Evolutionary conservation across 2,113 vertebrate genomes (phyloP).

Genomic region (Pseudois nayaur): DNA sequence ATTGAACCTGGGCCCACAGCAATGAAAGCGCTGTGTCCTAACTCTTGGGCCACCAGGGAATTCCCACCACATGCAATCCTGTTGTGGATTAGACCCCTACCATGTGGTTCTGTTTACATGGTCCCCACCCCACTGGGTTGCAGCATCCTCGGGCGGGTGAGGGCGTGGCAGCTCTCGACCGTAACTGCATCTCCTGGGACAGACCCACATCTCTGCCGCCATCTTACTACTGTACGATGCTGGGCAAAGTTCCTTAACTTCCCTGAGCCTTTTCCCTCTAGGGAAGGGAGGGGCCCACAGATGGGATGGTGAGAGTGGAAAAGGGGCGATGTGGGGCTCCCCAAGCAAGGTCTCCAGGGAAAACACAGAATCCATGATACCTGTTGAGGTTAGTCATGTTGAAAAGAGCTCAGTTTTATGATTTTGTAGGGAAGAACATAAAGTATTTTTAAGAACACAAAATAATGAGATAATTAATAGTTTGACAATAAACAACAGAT

Average conservation of each 20-base stretch:
- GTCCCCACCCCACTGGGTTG: no score
- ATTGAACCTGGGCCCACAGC: background rate
- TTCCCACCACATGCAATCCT: background rate
- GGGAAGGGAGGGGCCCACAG: background rate
- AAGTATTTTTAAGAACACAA: background rate
- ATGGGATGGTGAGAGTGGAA: background rate
- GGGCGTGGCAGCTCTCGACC: background rate
- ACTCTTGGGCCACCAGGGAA: background rate
- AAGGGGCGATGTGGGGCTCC: background rate
- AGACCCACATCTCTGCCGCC: background rate
- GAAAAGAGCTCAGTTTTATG: background rate
- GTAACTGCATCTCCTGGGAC: background rate
- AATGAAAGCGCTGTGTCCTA: background rate
- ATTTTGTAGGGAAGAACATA: background rate
- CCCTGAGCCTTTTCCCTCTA: background rate
- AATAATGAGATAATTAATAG: background rate
- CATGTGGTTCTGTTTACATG: fast-evolving
- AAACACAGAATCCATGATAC: background rate
- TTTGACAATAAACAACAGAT: background rate
- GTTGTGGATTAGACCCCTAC: background rate
- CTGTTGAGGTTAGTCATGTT: background rate
- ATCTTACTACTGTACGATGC: background rate
- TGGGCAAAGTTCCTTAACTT: background rate
- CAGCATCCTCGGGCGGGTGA: background rate
- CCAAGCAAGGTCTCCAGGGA: background rate